Conservation (phyloP, 2,113 vertebrate genomes). For the Spea multiplicata region DNA sequence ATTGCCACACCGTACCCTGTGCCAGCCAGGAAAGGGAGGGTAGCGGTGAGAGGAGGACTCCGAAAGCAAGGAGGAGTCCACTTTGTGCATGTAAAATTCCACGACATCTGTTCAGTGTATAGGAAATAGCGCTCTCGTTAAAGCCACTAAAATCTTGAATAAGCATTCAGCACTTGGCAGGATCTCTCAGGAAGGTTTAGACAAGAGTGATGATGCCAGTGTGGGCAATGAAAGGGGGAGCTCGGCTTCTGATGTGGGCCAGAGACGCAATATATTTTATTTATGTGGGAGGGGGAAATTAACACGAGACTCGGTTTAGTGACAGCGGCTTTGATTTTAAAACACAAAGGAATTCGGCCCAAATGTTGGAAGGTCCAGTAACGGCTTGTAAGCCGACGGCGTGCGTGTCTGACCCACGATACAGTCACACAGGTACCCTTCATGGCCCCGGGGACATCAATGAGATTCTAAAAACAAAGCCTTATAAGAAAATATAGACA, state of each 20-base stretch:
- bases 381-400: conserved; percentile 31
- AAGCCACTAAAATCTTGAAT: conserved; percentile 51
- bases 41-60: conserved; percentile 48
- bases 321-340: conserved; percentile 32
- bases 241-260: conserved; percentile 37
- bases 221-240: conserved; percentile 38
- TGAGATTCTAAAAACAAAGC: no score
- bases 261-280: conserved; percentile 45
- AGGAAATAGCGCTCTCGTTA: conserved; percentile 59
- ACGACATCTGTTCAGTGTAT: conserved; percentile 82
- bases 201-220: conserved; percentile 14
- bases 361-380: conserved; percentile 32
- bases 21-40: conserved; percentile 65
- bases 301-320: conserved; percentile 27
- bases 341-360: conserved; percentile 38
- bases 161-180: conserved; percentile 38
- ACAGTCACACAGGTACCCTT: no score
- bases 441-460: no score
- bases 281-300: not conserved
- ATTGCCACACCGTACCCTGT: conserved; percentile 72
- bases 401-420: conserved; percentile 12
- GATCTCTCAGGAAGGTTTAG: conserved; percentile 26
- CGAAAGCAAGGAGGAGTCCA: conserved; percentile 56
- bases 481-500: no score
- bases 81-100: conserved; percentile 82